Base-by-base conservation (phyloP, 1,140 invertebrate genomes). In the Drosophila kanapiae region DNA sequence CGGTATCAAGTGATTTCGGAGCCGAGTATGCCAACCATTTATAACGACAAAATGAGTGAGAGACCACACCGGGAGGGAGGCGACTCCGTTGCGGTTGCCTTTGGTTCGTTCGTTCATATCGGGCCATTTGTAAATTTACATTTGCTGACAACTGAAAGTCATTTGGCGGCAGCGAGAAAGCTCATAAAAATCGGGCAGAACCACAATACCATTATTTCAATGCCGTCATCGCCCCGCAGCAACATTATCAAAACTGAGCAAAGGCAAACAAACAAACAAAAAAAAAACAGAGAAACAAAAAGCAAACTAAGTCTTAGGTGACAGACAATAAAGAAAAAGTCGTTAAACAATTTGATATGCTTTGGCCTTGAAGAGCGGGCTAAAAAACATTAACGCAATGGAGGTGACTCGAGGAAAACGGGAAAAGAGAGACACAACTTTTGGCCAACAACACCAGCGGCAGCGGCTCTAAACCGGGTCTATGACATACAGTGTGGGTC, bases 291-390 rank as follows among this genome's bases (percentile, higher is more conserved):
- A 67, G 18, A 74, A 53, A 57, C 40, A 68, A 42, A 74, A 38
- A 70, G 37, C 47, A 75, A 75, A 63, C 58, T n/a, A 54, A 75
- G 37, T 58, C 60, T 87, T 75, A 84, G 85, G 84, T 88, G 84
- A 88, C 80, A 87, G 78, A 87, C 69, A 87, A 65, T 64, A 64
- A 61, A 81, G 64, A 70, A 85, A 84, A 84, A 74, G 80, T 87
- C 71, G 79, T 87, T 84, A 70, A 88, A 84, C 80, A 88, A 88
- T 88, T 84, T 88, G 80, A 88, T 88, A 88, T 53, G 84, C 38
- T 43, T 38, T 85, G 82, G 78, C 84, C 84, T 87, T 87, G 84
- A 87, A 78, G 79, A 70, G 27, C 71, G 62, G 57, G n/a, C 63
- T 47, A 38, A 42, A 54, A 71, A 62, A 72, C 27, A 78, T 75